phyloP scores from a whole-genome alignment of 1,140 invertebrate species.

The Aethina tumida region DNA sequence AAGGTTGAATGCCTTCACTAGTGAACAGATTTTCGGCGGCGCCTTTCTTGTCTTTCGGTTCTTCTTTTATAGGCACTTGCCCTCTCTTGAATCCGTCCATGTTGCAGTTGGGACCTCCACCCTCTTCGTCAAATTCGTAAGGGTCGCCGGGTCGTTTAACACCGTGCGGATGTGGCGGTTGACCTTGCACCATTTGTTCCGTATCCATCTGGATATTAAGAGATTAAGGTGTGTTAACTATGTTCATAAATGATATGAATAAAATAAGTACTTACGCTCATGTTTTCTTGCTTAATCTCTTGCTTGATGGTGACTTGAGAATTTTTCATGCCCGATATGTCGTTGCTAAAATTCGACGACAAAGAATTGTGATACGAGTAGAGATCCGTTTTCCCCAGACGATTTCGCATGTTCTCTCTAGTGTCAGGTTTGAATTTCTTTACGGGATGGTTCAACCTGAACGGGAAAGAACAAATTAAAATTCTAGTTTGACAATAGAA shows the following conservation, averaged over 20 bases:
- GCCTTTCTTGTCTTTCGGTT: slow-evolving; percentile 42
- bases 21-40: slow-evolving; percentile 66
- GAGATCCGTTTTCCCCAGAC: slow-evolving; percentile 36
- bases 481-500: background rate
- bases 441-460: slow-evolving; percentile 75
- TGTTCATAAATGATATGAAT: background rate
- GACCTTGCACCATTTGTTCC: too few relatives aligned
- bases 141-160: slow-evolving; percentile 47
- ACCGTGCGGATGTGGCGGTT: slow-evolving; percentile 31
- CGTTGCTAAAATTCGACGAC: slow-evolving; percentile 22
- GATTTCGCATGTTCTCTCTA: slow-evolving; percentile 26
- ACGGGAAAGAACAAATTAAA: slow-evolving; percentile 15
- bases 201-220: slow-evolving; percentile 33
- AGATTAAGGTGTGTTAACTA: background rate
- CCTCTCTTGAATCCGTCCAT: slow-evolving; percentile 38
- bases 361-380: slow-evolving; percentile 51
- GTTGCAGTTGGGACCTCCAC: slow-evolving; percentile 27
- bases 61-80: slow-evolving; percentile 36
- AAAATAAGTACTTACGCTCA: slow-evolving; percentile 9
- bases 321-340: slow-evolving; percentile 20
- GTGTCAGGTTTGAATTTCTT: slow-evolving; percentile 64
- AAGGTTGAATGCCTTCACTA: slow-evolving; percentile 74
- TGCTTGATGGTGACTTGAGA: slow-evolving; percentile 23
- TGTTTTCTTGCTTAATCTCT: slow-evolving; percentile 42
- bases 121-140: slow-evolving; percentile 59